Base-by-base conservation (phyloP, 2,888 invertebrate species). In the Palloptera scutellata region DNA sequence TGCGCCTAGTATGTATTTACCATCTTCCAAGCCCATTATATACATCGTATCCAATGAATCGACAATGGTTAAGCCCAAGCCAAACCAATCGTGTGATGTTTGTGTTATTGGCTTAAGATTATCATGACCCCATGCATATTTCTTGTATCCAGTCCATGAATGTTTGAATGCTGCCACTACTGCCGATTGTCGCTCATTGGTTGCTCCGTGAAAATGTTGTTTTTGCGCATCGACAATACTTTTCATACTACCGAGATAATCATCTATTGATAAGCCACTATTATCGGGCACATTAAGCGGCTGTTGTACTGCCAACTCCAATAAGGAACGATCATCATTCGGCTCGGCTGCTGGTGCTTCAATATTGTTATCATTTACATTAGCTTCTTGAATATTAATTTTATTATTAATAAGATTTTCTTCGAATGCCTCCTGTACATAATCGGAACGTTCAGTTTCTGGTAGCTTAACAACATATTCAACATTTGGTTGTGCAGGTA, bases 111-210 rank as follows among this genome's bases (percentile, higher is more conserved):
- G 98, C 79, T 93, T 95, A 54, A 99, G 87, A 81, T 97, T 95
- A 83, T 99, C 99, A 78, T 96, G 94, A 1, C 98, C 98, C 98
- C 98, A 99, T 0, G 98, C 98, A 85, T 91, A 93, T 68, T 91
- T 89, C 81, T 92, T 95, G 84, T 99, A 99, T 0, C 95, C 97
- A 64, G 88, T 88, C 98, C 98, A 98, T 0, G 97, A 96, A 85
- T 97, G 96, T 78, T 90, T 90, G 80, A 98, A 96, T 5, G 97
- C 96, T 40, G 90, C 89, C 0, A 96, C 92, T 11, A 99, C 93
- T 2, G 95, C 95, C 73, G 86, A 86, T 83, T 98, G 98, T 13
- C 92, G 88, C 11, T 89, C 88, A 81, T 94, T 97, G 69, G 89
- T 88, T 1, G 95, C 92, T 15, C 94, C 95, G 88, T 83, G 75